Conservation (phyloP, 2,888 invertebrate species). For the Epistrophella euchroma region DNA sequence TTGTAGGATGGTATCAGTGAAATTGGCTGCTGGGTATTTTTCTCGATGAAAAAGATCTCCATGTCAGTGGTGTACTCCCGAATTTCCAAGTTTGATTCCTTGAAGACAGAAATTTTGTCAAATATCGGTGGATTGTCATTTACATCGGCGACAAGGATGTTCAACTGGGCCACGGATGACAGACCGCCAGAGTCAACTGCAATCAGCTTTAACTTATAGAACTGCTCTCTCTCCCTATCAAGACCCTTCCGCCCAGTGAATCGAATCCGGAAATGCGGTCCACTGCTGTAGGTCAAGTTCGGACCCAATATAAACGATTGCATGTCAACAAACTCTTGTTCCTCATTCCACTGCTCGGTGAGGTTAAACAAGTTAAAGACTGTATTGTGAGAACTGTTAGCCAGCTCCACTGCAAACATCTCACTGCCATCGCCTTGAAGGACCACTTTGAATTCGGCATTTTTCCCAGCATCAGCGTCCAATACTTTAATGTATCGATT, state of each 20-base stretch:
- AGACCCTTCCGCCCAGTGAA: constrained; percentile 84
- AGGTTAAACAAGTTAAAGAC: constrained; percentile 82
- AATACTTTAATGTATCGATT: constrained; percentile 88
- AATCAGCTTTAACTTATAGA: constrained; percentile 89
- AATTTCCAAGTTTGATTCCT: constrained; percentile 88
- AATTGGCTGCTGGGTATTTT: constrained; percentile 77
- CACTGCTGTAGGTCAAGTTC: constrained; percentile 79
- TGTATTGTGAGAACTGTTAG: constrained; percentile 85
- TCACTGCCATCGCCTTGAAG: constrained; percentile 91
- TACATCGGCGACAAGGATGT: constrained; percentile 89
- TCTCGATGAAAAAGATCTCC: constrained; percentile 84
- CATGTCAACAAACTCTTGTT: constrained; percentile 82
- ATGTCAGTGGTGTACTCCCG: constrained; percentile 86
- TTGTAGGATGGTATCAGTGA: constrained; percentile 77
- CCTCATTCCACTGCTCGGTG: constrained; percentile 83
- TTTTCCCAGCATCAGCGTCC: constrained; percentile 89
- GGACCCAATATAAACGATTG: constrained; percentile 82
- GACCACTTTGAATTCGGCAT: constrained; percentile 88
- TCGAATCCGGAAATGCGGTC: constrained; percentile 81
- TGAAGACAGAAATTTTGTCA: constrained; percentile 88
- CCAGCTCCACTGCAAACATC: constrained; percentile 85
- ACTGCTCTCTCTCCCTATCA: constrained; percentile 89
- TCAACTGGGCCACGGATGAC: constrained; percentile 89
- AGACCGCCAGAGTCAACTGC: constrained; percentile 92
- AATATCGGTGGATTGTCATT: constrained; percentile 92